Evolutionary conservation across 2,797 vertebrate species (phyloP).

Genomic region (Eleutherodactylus coqui): DNA sequence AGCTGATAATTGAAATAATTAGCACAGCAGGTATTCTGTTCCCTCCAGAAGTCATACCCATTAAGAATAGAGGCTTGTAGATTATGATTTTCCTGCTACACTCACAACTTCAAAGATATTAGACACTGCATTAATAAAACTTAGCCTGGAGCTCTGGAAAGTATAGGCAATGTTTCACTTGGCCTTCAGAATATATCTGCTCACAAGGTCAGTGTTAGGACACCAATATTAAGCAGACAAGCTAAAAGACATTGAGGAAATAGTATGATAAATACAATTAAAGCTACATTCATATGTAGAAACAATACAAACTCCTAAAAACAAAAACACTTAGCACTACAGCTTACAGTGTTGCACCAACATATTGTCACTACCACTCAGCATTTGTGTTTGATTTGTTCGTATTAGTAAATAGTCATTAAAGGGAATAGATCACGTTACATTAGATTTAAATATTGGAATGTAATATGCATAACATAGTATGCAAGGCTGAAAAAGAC

Average conservation of each 20-base stretch:
- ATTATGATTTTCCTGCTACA: constrained; percentile 98
- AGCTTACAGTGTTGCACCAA: neutral
- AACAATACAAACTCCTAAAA: neutral
- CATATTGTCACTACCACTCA: no score
- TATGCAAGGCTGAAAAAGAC: no score
- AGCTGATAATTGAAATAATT: constrained; percentile 94
- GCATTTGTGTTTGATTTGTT: no score
- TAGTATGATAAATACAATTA: neutral
- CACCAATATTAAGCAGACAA: constrained; percentile 87
- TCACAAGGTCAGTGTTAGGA: constrained; percentile 95
- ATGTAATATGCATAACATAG: no score
- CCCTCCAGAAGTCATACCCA: constrained; percentile 95
- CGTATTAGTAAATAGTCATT: no score
- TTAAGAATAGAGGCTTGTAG: constrained; percentile 96
- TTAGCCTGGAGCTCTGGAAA: constrained; percentile 89
- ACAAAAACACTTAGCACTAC: neutral
- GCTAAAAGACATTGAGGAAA: constrained; percentile 70
- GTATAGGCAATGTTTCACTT: constrained; percentile 91
- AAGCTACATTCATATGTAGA: neutral
- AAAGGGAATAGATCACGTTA: no score
- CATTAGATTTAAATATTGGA: no score
- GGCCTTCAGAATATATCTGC: constrained; percentile 82
- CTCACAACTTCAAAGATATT: constrained; percentile 98
- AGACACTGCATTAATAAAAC: constrained; percentile 96
- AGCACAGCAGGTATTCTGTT: constrained; percentile 95